Conservation (phyloP, 2,888 invertebrate species). For the Ctenicera cuprea region DNA sequence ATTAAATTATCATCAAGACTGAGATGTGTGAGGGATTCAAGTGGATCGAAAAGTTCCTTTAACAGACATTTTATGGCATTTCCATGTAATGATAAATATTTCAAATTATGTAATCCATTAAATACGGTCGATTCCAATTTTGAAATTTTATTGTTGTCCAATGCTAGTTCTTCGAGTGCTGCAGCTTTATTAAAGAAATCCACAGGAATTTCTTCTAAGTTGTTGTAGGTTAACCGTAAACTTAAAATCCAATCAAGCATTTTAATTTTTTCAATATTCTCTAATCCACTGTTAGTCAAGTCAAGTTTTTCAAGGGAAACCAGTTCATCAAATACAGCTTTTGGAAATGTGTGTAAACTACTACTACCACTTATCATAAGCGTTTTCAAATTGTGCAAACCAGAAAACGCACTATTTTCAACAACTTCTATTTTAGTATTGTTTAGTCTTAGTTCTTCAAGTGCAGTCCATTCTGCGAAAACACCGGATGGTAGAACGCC, state of each 20-base stretch:
- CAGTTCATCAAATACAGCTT: conserved; percentile 31
- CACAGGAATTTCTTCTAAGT: conserved; percentile 30
- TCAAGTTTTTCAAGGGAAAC: neutral
- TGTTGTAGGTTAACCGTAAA: conserved; percentile 38
- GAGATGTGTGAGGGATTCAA: conserved; percentile 31
- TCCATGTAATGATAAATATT: conserved; percentile 18
- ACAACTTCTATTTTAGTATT: conserved; percentile 50
- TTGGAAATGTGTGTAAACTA: conserved; percentile 31
- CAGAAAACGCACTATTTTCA: conserved; percentile 33
- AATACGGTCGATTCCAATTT: conserved; percentile 33
- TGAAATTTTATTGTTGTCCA: conserved; percentile 42
- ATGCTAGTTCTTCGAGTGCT: conserved; percentile 31
- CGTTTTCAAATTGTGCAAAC: conserved; percentile 44
- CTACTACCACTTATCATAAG: conserved; percentile 49
- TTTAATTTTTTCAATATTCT: neutral
- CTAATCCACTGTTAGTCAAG: conserved; percentile 19
- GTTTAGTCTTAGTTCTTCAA: conserved; percentile 43
- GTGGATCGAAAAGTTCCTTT: conserved; percentile 34
- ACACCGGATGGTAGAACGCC: conserved; percentile 34
- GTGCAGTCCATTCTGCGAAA: conserved; percentile 42
- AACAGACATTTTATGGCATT: conserved; percentile 36
- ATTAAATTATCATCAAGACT: conserved; percentile 44
- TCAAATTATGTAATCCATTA: conserved; percentile 39
- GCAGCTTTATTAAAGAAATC: conserved; percentile 21
- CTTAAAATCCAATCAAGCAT: conserved; percentile 30